Conservation (phyloP, 2,113 vertebrate genomes). For the Trematocara variabile region DNA sequence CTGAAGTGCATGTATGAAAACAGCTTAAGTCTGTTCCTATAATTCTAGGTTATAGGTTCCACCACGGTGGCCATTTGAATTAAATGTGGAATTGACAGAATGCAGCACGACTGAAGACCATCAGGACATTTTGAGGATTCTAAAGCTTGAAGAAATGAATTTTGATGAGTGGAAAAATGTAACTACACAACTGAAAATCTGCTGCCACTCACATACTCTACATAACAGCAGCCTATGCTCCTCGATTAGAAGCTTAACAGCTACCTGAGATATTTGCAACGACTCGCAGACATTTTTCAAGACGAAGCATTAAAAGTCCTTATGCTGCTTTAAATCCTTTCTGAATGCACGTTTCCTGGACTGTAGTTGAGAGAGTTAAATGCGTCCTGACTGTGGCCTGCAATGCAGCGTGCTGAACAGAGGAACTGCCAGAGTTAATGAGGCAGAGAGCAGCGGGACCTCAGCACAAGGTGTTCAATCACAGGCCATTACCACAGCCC, state of each 20-base stretch:
- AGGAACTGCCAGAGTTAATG: conserved; percentile 69
- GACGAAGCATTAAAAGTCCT: neutral
- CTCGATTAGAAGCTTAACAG: neutral
- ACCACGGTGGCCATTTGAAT: neutral
- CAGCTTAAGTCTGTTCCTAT: neutral
- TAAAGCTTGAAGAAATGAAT: neutral
- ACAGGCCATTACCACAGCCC: conserved; percentile 65
- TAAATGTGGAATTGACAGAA: neutral
- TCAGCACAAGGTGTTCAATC: conserved; percentile 68
- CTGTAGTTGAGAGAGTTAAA: conserved; percentile 29
- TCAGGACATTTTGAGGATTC: neutral
- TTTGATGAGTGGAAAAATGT: neutral
- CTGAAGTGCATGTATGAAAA: neutral
- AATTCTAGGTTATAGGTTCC: neutral
- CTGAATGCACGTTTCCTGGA: neutral
- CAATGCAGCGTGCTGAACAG: conserved; percentile 47
- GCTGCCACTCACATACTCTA: neutral
- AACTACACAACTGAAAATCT: neutral
- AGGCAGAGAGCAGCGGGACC: conserved; percentile 65
- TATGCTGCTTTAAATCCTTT: neutral
- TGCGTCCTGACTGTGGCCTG: conserved; percentile 34
- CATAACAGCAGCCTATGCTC: neutral
- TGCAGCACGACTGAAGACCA: neutral
- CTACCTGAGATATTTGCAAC: neutral
- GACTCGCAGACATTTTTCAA: neutral